These are phyloP conservation scores for Morus bassanus DNA, from an alignment of 2,797 vertebrate species.

Conservation along the genomic window DNA sequence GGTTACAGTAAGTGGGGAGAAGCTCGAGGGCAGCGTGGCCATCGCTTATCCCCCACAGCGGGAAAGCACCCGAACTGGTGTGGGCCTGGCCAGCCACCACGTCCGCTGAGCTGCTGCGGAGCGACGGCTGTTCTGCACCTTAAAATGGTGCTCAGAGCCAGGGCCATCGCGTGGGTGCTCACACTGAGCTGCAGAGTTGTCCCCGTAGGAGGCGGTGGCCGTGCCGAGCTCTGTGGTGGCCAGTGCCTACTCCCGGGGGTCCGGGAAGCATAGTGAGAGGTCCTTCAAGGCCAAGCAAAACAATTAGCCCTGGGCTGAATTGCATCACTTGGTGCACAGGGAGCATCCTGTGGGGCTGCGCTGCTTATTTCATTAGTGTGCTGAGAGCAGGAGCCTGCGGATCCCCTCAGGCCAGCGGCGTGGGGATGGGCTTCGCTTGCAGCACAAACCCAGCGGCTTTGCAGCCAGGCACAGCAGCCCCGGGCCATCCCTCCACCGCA, in stretches of 20 bases:
- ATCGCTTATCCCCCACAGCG: fast-evolving
- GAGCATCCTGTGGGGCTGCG: slow-evolving; percentile 12
- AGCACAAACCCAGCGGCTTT: neutral
- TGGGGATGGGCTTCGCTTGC: neutral
- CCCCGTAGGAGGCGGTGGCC: fast-evolving
- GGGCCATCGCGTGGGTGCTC: fast-evolving
- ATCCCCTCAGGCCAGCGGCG: neutral
- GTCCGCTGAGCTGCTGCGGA: neutral
- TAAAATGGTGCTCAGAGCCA: fast-evolving
- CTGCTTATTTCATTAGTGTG: neutral
- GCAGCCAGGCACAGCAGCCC: neutral
- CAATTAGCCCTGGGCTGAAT: slow-evolving; percentile 17
- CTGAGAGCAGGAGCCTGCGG: neutral
- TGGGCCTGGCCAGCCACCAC: fast-evolving
- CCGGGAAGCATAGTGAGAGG: fast-evolving
- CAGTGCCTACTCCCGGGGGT: fast-evolving
- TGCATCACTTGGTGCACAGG: slow-evolving; percentile 24
- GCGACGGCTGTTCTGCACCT: neutral
- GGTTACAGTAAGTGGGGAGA: neutral
- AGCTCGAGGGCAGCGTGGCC: neutral
- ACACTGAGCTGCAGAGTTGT: neutral
- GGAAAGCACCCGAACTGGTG: fast-evolving
- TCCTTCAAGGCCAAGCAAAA: slow-evolving; percentile 29
- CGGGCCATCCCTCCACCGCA: fast-evolving
- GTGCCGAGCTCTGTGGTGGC: neutral